Evolutionary conservation across 2,888 invertebrate species (phyloP), one percentile per base, ranked within the genome.

Genomic region (Chydorus sphaericus): DNA sequence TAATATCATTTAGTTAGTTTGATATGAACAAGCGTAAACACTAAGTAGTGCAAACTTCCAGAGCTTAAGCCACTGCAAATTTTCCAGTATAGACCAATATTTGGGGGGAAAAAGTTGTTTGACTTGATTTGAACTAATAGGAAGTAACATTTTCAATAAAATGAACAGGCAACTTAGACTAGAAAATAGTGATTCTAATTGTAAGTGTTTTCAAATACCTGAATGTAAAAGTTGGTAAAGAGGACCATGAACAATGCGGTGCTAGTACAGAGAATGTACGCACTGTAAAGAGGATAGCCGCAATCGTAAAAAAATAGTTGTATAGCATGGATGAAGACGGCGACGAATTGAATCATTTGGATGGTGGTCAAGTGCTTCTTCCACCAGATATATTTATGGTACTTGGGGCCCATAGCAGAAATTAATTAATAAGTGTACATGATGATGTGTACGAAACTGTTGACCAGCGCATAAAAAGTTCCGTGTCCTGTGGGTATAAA

Each of bases 391-490:
- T 85, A 89, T 67, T 87, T 86, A 67, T 84, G 81, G 72, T 85
- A 88, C 66, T 82, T 76, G 0, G 88, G 88, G 1, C 89, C 89
- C 79, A 88, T 79, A 2, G 88, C 88, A 0, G 89, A 78, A 66
- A 87, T 70, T 78, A 87, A 84, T 71, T 89, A 90, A 71, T 90
- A 90, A 53, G 79, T 76, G 72, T 90, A 90, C 88, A 90, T 88
- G 63, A 88, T 77, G 53, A 88, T 77, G 69, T 90, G 89, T 4
- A 89, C 87, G 61, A 85, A 72, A 65, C 87, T 87, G 74, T 90
- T 90, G 65, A 89, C 79, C 63, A 87, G 75, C 68, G 87, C 85
- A 57, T 87, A 88, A 71, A 89, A 85, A 11, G 90, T 89, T 59
- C 88, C 87, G 67, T 89, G 89, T 16, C 89, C 89, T 68, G 88